Evolutionary conservation across 2,888 invertebrate genomes (phyloP).

Genomic region (Pterobdella sp.): DNA sequence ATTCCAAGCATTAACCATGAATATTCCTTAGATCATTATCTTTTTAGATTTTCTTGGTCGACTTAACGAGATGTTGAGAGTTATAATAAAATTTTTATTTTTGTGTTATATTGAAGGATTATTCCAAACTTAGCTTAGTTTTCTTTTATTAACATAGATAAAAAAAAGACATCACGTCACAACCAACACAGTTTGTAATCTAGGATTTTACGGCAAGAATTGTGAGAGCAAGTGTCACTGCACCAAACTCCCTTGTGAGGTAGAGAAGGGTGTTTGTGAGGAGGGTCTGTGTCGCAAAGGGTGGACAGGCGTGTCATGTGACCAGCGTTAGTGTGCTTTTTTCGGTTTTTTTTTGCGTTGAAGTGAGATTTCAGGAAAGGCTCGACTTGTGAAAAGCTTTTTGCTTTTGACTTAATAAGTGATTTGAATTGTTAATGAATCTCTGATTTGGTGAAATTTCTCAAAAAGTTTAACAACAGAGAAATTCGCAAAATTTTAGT

Average conservation of each 20-base stretch:
- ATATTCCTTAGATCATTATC: too few species aligned
- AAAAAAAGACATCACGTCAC: too few species aligned
- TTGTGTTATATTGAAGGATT: too few species aligned
- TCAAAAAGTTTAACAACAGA: too few species aligned
- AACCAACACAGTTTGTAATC: conserved; percentile 13
- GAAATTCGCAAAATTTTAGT: too few species aligned
- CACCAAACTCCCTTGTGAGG: conserved; percentile 12
- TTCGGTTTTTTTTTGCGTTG: neutral
- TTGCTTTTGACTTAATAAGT: neutral
- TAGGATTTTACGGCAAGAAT: conserved; percentile 15
- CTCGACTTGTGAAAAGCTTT: neutral
- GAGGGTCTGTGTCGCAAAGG: conserved; percentile 6
- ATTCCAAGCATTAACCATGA: neutral
- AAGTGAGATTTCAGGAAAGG: neutral
- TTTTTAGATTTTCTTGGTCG: too few species aligned
- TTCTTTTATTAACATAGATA: too few species aligned
- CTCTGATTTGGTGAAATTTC: too few species aligned
- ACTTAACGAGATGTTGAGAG: too few species aligned
- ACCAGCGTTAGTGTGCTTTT: conserved; percentile 15
- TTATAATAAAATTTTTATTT: too few species aligned
- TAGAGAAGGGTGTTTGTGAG: conserved; percentile 7
- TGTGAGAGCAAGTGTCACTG: conserved; percentile 23
- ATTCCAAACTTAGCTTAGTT: too few species aligned
- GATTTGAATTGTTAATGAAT: neutral
- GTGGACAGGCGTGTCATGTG: conserved; percentile 16